phyloP scores from a whole-genome alignment of 2,888 invertebrate genomes.

The Troides helena region DNA sequence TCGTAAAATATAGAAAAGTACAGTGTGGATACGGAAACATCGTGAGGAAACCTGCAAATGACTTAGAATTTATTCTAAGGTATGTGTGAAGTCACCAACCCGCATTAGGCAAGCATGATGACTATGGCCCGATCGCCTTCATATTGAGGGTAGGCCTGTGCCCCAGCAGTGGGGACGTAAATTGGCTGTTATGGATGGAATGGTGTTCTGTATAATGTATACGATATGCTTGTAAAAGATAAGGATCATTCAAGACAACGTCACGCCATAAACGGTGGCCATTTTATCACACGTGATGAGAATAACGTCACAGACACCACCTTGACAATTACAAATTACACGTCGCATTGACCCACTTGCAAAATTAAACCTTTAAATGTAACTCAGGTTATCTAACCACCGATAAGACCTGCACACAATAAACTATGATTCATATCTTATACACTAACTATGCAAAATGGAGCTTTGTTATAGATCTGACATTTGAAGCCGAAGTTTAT shows the following conservation, averaged over 20 bases:
- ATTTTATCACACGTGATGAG: conserved; percentile 17
- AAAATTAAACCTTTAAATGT: conserved; percentile 35
- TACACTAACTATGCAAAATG: conserved; percentile 19
- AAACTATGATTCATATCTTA: conserved; percentile 10
- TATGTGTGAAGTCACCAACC: too few relatives aligned
- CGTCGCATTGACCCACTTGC: conserved; percentile 42
- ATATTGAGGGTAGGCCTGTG: too few relatives aligned
- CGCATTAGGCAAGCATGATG: too few relatives aligned
- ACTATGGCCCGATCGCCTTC: too few relatives aligned
- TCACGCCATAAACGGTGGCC: conserved; percentile 20
- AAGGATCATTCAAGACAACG: conserved; percentile 18
- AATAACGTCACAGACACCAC: conserved; percentile 24
- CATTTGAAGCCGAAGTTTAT: conserved; percentile 3
- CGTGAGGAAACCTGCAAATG: too few relatives aligned
- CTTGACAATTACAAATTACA: conserved; percentile 38
- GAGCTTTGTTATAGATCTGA: not conserved
- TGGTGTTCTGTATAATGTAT: not conserved
- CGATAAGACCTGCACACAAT: conserved; percentile 18
- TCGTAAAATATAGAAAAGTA: too few relatives aligned
- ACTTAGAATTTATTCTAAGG: too few relatives aligned
- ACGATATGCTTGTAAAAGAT: not conserved
- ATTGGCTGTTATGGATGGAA: too few relatives aligned
- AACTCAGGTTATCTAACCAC: conserved; percentile 13
- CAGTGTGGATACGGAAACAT: too few relatives aligned
- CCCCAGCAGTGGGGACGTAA: too few relatives aligned